Conservation (phyloP, 1,140 invertebrate genomes). For the Scaptodrosophila lebanonensis region DNA sequence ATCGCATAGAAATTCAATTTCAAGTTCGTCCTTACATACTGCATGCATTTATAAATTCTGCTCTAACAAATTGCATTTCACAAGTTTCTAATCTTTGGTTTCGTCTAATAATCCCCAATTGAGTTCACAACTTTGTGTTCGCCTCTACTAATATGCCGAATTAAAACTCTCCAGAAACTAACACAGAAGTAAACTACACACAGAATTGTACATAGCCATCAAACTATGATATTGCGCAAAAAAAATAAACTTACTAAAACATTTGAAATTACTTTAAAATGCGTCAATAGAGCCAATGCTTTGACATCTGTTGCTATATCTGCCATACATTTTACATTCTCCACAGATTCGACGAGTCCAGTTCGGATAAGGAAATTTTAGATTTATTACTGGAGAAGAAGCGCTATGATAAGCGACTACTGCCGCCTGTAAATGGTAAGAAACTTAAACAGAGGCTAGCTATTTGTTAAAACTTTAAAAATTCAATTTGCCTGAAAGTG, state of each 20-base stretch:
- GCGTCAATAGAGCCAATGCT: not conserved
- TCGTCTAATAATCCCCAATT: no score
- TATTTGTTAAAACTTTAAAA: slow-evolving; percentile 14
- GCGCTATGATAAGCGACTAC: slow-evolving; percentile 90
- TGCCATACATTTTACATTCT: not conserved
- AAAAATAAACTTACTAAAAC: no score
- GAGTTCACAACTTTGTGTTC: no score
- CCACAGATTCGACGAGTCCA: slow-evolving; percentile 88
- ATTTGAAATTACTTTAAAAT: slow-evolving; percentile 61
- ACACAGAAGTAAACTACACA: no score
- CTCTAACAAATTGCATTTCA: no score
- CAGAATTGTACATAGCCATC: no score
- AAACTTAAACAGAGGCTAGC: slow-evolving; percentile 53
- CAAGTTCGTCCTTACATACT: not conserved
- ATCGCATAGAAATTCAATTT: not conserved
- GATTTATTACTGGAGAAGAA: slow-evolving; percentile 88
- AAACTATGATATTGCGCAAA: not conserved
- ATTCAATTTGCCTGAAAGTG: slow-evolving; percentile 54
- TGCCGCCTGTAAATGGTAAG: slow-evolving; percentile 90
- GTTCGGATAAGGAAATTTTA: slow-evolving; percentile 92
- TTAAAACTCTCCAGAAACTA: no score
- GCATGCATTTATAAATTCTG: not conserved
- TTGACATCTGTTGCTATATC: not conserved
- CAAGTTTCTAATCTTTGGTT: no score
- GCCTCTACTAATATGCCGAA: no score